Percentiles rank a stretch among this genome's conserved stretches.
phyloP scores from a whole-genome alignment of 2,797 vertebrate species.

The Parauchenoglanis ngamensis region DNA sequence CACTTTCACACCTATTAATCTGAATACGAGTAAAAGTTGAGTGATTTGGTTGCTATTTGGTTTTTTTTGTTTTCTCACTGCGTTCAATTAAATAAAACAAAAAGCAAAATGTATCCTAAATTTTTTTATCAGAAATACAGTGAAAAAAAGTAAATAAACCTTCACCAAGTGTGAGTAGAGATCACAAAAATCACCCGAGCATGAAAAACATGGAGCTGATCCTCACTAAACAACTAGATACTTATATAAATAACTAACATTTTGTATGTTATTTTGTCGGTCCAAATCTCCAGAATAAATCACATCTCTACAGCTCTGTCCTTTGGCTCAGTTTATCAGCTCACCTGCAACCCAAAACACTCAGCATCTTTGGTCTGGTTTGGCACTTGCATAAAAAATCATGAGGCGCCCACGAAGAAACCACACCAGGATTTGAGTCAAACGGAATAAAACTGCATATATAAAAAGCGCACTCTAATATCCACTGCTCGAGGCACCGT shows the following conservation, averaged over 20 bases:
- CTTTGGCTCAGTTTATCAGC: background rate
- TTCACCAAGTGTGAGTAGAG: background rate
- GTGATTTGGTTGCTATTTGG: background rate
- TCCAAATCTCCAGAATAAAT: background rate
- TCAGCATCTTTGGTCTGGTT: background rate
- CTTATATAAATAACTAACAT: background rate
- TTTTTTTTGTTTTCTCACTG: background rate
- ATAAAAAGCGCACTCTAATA: background rate
- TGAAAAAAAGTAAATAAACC: background rate
- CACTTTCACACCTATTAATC: background rate
- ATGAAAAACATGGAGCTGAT: background rate
- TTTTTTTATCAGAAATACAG: background rate
- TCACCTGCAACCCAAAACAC: background rate
- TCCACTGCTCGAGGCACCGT: background rate
- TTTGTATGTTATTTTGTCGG: background rate
- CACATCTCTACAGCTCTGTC: background rate
- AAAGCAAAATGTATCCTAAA: background rate
- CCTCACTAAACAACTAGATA: background rate
- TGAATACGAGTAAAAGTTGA: too few species aligned
- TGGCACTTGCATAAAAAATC: background rate
- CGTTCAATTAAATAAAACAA: background rate
- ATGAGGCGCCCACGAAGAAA: background rate
- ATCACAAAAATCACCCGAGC: background rate
- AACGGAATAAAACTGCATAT: background rate
- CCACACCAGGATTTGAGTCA: background rate